Evolutionary conservation across 2,797 vertebrate genomes (phyloP), one percentile per base, ranked within the genome.

Genomic region (Gallinago nigripennis): DNA sequence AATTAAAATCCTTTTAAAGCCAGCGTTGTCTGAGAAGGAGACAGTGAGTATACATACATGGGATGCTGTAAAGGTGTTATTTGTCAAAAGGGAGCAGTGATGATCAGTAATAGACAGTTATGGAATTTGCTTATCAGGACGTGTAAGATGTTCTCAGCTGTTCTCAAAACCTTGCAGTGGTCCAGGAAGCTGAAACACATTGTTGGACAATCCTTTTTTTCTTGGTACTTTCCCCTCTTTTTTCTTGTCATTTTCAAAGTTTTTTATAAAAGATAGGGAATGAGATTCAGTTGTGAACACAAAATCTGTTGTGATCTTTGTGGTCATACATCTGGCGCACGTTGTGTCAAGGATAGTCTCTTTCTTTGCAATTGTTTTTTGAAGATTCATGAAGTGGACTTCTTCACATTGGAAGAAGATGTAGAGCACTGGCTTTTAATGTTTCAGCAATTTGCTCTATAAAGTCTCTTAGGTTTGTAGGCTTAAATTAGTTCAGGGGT

Each of bases 291-390:
- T 50, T 87, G 30, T 56, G 39, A 87, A 63, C 11, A 12, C 10
- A 56, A 45, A 19, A 81, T 53, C 21, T 68, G 45, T 51, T 27
- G 20, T 28, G 11, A 11, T 56, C 46, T 24, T 57, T 70, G 27
- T 84, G n/a, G n/a, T 90, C 8, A 3, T 73, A 27, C 0, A 0
- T 54, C 24, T 0, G 4, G 14, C 12, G 11, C 31, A 16, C 28
- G 0, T 17, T 68, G 19, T 68, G 31, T 71, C 17, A 35, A 53
- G 33, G 37, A n/a, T 53, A 53, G 39, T 48, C 14, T 82, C 25
- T 57, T 53, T 61, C 60, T 75, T 72, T 91, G 19, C 25, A 53
- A 1, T 31, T 48, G 16, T 69, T 45, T 84, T 57, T 79, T 69
- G 33, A 11, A 73, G 64, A 43, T 41, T 77, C 8, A 9, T 24